Base-by-base conservation (phyloP, 2,113 vertebrate genomes). In the Mesembrinibis cayennensis region DNA sequence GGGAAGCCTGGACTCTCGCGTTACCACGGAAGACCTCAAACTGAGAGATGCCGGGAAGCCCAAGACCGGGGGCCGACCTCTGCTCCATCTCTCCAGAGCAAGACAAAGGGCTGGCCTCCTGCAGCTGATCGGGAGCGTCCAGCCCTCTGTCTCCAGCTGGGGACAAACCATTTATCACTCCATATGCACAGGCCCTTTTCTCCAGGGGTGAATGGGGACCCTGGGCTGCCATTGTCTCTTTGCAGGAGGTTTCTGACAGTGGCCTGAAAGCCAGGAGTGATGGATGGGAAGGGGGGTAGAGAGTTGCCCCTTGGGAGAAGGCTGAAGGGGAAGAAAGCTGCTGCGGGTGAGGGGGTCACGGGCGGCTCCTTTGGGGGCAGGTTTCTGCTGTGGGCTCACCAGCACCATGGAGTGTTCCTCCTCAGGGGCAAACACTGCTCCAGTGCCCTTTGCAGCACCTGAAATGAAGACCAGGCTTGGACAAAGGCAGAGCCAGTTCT, bases 181-280 rank as follows among this genome's bases (percentile, higher is more conserved):
- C 2, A 5, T 29, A 58, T 6, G 26, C 30, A 23, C 65, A 34
- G 29, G 7, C 34, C 12, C 62, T 40, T 89, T 71, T 85, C 78
- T 88, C 58, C 2, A n/a, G 1, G 80, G 44, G 32, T n/a, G 27
- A 95, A 87, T 3, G 9, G 73, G 56, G 70, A 76, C 38, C 53
- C 81, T 63, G 74, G 66, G 71, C 74, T 90, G 84, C 73, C 87
- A 83, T 90, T 95, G 91, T 96, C 67, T 73, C 85, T 44, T 50
- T 17, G 79, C 74, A 63, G 94, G 81, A 88, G 83, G 42, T 32
- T 73, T 77, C 76, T 95, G 93, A 90, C 91, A 89, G 89, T 26
- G 7, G 40, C 87, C 91, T 97, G 84, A 95, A 95, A 96, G 85
- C 26, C 73, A 23, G 53, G 73, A 87, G 61, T 94, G 94, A 97